A percentile compares a stretch with the other conserved stretches of the same genome.
Conservation (phyloP, 1,140 invertebrate genomes). For the Venturia canescens region DNA sequence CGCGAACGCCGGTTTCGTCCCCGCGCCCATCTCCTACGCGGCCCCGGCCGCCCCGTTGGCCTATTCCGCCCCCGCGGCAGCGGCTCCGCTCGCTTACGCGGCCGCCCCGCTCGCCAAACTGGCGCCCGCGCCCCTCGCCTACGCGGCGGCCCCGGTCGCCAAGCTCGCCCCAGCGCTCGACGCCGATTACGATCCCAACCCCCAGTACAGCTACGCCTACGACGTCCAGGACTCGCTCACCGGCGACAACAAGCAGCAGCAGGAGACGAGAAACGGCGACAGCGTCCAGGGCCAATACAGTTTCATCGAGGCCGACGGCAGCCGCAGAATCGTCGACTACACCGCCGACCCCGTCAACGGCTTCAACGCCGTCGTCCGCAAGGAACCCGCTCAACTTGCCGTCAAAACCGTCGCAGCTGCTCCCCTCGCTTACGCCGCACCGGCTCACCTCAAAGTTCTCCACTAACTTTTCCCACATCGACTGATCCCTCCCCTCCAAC, state of each 20-base stretch:
- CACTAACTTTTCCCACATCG: conserved; percentile 12
- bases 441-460: conserved; percentile 45
- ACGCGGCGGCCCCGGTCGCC: conserved; percentile 45
- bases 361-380: conserved; percentile 80
- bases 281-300: conserved; percentile 77
- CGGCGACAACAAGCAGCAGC: conserved; percentile 64
- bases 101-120: not conserved
- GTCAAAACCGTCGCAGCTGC: conserved; percentile 63
- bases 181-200: conserved; percentile 66
- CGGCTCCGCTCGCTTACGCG: not conserved
- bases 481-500: not conserved
- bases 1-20: conserved; percentile 68
- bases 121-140: not conserved
- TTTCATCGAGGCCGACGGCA: conserved; percentile 77
- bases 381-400: conserved; percentile 75
- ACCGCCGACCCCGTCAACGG: conserved; percentile 68
- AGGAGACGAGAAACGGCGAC: conserved; percentile 72
- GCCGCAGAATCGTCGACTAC: conserved; percentile 75
- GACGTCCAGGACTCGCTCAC: conserved; percentile 74
- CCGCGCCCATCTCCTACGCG: conserved; percentile 39
- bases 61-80: not conserved
- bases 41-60: conserved; percentile 35
- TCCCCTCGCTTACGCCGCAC: conserved; percentile 52
- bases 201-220: conserved; percentile 76
- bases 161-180: conserved; percentile 57